Evolutionary conservation across 2,113 vertebrate species (phyloP), one percentile per base, ranked within the genome.

Genomic region (Salvelinus fontinalis): DNA sequence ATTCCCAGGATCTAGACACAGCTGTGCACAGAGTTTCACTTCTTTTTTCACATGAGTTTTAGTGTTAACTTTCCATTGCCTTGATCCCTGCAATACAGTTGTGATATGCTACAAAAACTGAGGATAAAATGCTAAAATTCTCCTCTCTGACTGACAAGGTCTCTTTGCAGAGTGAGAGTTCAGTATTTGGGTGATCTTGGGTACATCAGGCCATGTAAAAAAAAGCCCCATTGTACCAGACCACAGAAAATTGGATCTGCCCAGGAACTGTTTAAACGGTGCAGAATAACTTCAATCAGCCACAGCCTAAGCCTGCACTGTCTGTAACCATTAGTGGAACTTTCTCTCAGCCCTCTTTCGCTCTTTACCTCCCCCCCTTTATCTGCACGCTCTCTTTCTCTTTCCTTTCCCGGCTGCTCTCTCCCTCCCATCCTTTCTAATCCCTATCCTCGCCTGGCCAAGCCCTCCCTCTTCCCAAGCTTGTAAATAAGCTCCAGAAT

Each of bases 401-500:
- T 22, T 5, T 60, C 20, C 14, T 22, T 60, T 14, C 59, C 59
- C 14, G 49, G 49, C 3, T 51, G 11, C 49, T 60, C 59, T n/a
- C 18, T 60, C 16, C 20, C 16, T 60, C 59, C 14, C 59, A 20
- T 22, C 20, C 59, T 18, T n/a, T 22, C 51, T 24, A 22, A 14
- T 26, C 48, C 67, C 31, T 20, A 16, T 54, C 27, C 48, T 29
- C 5, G 34, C 27, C 70, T 29, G 49, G 20, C 24, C 22, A 13
- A 48, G 6, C 20, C 4, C 59, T 22, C n/a, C 26, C 70, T 54
- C 16, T 5, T 49, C 48, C 57, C 48, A 3, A 59, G 69, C 79
- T 80, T 72, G 74, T 76, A 80, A 80, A 80, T 80, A 80, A 76
- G 44, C 69, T 72, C 49, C 69, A 73, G 74, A 80, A 80, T 76